Evolutionary conservation across 2,113 vertebrate genomes (phyloP).

Genomic region (Pseudolaguvia tuberculata): DNA sequence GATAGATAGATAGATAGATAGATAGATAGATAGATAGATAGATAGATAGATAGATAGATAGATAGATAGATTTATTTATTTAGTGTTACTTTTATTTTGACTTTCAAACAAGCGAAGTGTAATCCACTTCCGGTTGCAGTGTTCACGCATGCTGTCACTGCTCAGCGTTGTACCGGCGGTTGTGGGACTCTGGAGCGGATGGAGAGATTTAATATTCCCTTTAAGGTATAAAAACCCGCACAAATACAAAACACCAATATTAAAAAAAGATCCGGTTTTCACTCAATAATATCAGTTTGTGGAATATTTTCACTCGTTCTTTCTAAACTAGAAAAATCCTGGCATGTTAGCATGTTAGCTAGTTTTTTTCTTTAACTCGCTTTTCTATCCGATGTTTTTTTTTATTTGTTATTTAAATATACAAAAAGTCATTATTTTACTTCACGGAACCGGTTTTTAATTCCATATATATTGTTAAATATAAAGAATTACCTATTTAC

Average conservation of each 20-base stretch:
- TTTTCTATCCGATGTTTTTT: background rate
- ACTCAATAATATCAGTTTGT: background rate
- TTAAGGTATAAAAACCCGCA: constrained; percentile 4
- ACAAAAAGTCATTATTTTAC: background rate
- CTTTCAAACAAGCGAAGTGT: no score
- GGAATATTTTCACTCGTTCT: background rate
- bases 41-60: background rate
- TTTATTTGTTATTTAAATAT: background rate
- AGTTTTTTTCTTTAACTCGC: background rate
- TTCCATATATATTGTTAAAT: background rate
- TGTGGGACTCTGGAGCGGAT: constrained; percentile 19
- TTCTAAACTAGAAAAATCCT: background rate
- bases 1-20: background rate
- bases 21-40: background rate
- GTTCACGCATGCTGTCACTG: background rate
- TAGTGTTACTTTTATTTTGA: constrained; percentile 25
- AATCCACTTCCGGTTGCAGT: background rate
- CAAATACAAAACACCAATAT: background rate
- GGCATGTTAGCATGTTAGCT: constrained; percentile 22
- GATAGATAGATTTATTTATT: no score
- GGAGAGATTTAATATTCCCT: constrained; percentile 22
- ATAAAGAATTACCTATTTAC: background rate
- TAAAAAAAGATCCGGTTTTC: background rate
- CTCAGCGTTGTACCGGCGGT: constrained; percentile 36
- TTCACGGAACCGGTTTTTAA: no score